Percentiles rank a stretch among this genome's conserved stretches.
Evolutionary conservation across 2,113 vertebrate species (phyloP).

Genomic region (Ictalurus punctatus): DNA sequence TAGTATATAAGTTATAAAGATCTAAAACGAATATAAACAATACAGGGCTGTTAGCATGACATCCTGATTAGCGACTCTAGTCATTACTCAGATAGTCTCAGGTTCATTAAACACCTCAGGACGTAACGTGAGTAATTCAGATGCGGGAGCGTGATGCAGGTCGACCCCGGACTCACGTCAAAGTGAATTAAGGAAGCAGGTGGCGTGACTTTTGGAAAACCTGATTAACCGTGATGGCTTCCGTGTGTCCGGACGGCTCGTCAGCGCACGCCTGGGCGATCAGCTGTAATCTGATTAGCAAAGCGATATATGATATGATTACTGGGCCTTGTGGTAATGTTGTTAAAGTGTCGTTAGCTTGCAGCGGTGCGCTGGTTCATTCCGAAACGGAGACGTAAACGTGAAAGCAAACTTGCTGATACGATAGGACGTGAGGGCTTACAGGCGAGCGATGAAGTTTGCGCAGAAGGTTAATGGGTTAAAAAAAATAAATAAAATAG

Average conservation of each 20-base stretch:
- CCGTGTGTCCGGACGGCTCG: not conserved
- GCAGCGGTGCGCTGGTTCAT: not conserved
- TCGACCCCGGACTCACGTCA: not conserved
- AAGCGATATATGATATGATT: slow-evolving; percentile 46
- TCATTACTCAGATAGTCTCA: not conserved
- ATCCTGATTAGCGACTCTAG: not conserved
- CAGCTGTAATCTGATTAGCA: not conserved
- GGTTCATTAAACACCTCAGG: slow-evolving; percentile 9
- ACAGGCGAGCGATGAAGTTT: not conserved
- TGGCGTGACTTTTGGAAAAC: not conserved
- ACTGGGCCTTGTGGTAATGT: slow-evolving; percentile 9
- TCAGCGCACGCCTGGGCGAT: slow-evolving; percentile 10
- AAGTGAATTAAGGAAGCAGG: slow-evolving; percentile 12
- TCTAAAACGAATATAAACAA: not conserved
- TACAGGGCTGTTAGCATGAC: not conserved
- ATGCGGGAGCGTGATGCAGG: not conserved
- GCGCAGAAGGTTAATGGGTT: not conserved
- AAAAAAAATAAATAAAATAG: not conserved
- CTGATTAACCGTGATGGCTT: not conserved
- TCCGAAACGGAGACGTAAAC: not conserved
- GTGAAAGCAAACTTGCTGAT: not conserved
- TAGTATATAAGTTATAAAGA: not conserved
- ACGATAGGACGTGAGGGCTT: not conserved
- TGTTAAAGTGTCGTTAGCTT: not conserved
- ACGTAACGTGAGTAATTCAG: not conserved